Base-by-base conservation (phyloP, 2,797 vertebrate species). In the Chloroceryle inda region DNA sequence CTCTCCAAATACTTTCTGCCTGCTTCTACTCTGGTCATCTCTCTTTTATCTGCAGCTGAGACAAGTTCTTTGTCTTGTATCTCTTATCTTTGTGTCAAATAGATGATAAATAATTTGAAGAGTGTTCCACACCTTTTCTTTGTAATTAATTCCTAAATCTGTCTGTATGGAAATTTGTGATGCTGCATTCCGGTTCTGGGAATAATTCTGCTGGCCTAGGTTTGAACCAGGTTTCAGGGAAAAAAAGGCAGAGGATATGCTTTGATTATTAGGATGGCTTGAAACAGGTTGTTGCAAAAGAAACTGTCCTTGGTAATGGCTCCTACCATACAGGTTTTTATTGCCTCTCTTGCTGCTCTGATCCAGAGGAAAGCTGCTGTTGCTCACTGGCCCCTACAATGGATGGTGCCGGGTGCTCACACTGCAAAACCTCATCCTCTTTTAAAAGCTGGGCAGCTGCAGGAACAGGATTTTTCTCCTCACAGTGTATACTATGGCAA, bases 401-500 rank as follows among this genome's bases (percentile, higher is more conserved):
- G 23, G 42, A 29, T 45, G 11, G 45, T 66, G 63, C 50, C 55
- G 59, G 42, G 13, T 62, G 75, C 75, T 73, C n/a, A 33, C 13
- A 3, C 27, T 38, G 8, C 5, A 27, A 53, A 79, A 47, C 18
- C 16, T 62, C 38, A 10, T 64, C 55, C 8, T 47, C 67, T 94
- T 19, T 38, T 53, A 55, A 47, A 84, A 91, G 42, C 38, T 79
- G 68, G 38, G n/a, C 12, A 73, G 22, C 29, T 45, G 15, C 12
- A 82, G 47, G n/a, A 40, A 8, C 24, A 24, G 37, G 22, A 14
- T 33, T 53, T 89, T 56, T 37, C 33, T 75, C 20, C 18, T 84
- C 23, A 11, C 0, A 1, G 13, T 2, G 1, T 6, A 2, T 38
- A 7, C 40, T 72, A 1, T 15, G 22, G 53, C 22, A 84, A 73